phyloP scores from a whole-genome alignment of 1,140 invertebrate genomes.

The Drosophila fuyamai region DNA sequence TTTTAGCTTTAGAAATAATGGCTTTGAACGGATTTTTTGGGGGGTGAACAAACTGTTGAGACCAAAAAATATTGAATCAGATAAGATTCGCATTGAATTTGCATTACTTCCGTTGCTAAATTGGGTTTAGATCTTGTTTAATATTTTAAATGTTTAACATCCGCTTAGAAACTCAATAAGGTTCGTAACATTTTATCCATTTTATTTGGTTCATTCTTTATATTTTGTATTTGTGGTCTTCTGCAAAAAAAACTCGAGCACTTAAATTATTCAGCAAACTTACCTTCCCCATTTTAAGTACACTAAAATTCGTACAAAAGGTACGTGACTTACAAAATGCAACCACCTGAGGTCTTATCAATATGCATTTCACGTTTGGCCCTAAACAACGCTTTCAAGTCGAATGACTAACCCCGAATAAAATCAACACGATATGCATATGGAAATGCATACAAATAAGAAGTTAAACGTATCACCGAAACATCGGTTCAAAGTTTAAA shows the following conservation, averaged over 20 bases:
- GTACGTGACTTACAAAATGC: slow-evolving; percentile 66
- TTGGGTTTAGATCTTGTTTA: background rate
- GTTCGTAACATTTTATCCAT: no score
- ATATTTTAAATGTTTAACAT: background rate
- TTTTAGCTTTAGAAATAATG: slow-evolving; percentile 15
- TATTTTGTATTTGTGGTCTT: slow-evolving; percentile 8
- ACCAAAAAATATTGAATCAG: slow-evolving; percentile 7
- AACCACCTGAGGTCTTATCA: slow-evolving; percentile 46
- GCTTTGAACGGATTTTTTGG: slow-evolving; percentile 13
- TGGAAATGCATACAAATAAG: slow-evolving; percentile 22
- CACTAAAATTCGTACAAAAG: slow-evolving; percentile 35
- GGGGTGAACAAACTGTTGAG: slow-evolving; percentile 32
- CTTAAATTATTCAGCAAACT: slow-evolving; percentile 22
- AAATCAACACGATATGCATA: slow-evolving; percentile 33
- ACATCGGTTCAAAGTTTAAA: slow-evolving; percentile 7
- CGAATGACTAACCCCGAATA: slow-evolving; percentile 36
- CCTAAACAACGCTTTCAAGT: slow-evolving; percentile 46
- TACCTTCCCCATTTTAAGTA: slow-evolving; percentile 9
- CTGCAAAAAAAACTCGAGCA: slow-evolving; percentile 18
- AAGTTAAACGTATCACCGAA: slow-evolving; percentile 3
- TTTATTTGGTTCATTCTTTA: background rate
- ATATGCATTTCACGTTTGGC: slow-evolving; percentile 67
- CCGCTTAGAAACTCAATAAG: background rate
- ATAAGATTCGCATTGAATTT: background rate
- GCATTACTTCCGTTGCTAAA: slow-evolving; percentile 13